Evolutionary conservation across 2,888 invertebrate genomes (phyloP), one percentile per base, ranked within the genome.

Genomic region (Tethea ocularis): DNA sequence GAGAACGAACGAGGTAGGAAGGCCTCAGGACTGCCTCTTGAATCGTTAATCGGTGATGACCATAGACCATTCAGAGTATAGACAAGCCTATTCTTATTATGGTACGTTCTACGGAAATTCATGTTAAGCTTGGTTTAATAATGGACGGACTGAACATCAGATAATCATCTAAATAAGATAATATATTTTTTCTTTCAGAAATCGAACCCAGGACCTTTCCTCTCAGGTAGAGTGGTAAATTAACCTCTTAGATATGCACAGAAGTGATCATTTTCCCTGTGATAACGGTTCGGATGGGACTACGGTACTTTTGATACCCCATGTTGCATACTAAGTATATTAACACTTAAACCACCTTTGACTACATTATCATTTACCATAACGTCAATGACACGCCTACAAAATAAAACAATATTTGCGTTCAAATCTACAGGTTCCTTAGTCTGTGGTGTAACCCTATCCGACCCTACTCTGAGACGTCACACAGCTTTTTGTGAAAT

Each of bases 11-110:
- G 51, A 58, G 46, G 24, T 17, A 53, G 13, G 63, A 67, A 63
- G 69, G 67, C 69, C 71, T 66, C 68, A 68, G 62, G 62, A 67
- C 72, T 74, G 75, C 81, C 84, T 84, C 86, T 88, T 88, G 84
- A 89, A 88, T 87, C 78, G 76, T 80, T 88, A 89, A 89, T 88
- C 83, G 82, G 61, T 71, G 75, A 15, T 38, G 46, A 6, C 46
- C 46, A 46, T 46, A 46, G 46, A 46, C n/a, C 20, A 46, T 20
- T 8, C 10, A 17, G 17, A 46, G 46, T 46, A 20, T 20, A 46
- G 46, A 46, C 10, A 46, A n/a, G 20, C 46, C 20, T 6, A 8
- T 38, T 2, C 1, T 7, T 10, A 11, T 4, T 1, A 15, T 6
- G 33, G 11, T 15, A 38, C 4, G 38, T 15, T 38, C 5, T 38